Evolutionary conservation across 1,140 invertebrate genomes (phyloP).

Genomic region (Drosophila asahinai): DNA sequence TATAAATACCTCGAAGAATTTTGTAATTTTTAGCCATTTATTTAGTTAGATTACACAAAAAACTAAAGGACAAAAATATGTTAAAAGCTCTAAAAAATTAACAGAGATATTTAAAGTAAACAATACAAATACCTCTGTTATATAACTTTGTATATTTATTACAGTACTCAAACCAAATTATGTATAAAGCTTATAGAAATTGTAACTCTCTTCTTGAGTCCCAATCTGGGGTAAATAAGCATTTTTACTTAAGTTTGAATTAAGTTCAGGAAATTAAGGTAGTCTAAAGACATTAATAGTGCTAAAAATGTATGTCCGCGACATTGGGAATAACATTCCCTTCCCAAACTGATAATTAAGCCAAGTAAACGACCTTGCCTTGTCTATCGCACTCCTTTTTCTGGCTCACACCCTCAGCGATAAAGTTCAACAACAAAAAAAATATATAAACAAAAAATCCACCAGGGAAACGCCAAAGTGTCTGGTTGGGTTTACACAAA

Average conservation of each 20-base stretch:
- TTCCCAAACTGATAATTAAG: slow-evolving; percentile 20
- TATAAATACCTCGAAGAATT: neutral
- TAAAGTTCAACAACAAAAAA: slow-evolving; percentile 25
- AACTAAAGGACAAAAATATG: too few species aligned
- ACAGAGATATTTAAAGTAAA: too few species aligned
- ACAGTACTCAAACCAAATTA: too few species aligned
- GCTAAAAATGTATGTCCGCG: neutral
- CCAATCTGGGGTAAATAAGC: neutral
- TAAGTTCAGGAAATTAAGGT: neutral
- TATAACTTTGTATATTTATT: too few species aligned
- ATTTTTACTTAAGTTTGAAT: neutral
- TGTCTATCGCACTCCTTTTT: slow-evolving; percentile 16
- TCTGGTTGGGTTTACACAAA: slow-evolving; percentile 39
- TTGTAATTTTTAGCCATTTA: neutral
- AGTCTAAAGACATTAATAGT: too few species aligned
- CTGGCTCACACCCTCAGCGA: slow-evolving; percentile 10
- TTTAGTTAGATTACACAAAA: too few species aligned
- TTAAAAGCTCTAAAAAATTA: too few species aligned
- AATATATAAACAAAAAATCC: slow-evolving; percentile 18
- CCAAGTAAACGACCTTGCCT: slow-evolving; percentile 34
- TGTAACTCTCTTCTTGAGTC: too few species aligned
- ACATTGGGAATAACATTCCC: neutral
- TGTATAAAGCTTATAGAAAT: too few species aligned
- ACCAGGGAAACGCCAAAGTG: slow-evolving; percentile 27
- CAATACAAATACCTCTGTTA: too few species aligned